Evolutionary conservation across 2,888 invertebrate species (phyloP), one percentile per base, ranked within the genome.

Genomic region (Fragum whitleyi): DNA sequence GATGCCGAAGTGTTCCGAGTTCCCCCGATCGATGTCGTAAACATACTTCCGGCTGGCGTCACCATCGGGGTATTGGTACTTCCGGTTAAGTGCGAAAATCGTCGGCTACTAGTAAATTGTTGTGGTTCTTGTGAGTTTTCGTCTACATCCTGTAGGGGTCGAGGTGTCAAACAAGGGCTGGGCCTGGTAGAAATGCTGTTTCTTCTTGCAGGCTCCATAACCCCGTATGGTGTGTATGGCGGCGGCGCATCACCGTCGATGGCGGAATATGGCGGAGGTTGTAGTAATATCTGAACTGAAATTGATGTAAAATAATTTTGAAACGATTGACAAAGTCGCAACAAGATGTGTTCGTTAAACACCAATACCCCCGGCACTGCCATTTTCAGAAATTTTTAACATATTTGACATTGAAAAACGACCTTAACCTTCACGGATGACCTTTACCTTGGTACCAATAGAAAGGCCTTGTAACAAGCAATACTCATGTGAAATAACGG

Each of bases 1-100:
- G 74, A 74, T 1, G 74, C 74, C 51, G 74, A 74, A 36, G 65
- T 47, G 65, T 74, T 53, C 32, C 74, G 74, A 65, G 74, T 74
- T 19, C 67, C 67, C 21, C 53, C 74, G 55, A 74, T 65, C 32
- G 74, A 74, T 23, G 74, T 74, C 39, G 74, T 74, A 74, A 74
- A 74, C 74, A 74, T 74, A 65, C 74, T 74, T 65, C 55, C 74
- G 65, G 74, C 47, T 1, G 74, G 74, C 1, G 72, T 71, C 39
- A 28, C n/a, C 59, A 71, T 71, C 1, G 71, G 71, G 1, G 74
- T 74, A 26, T 67, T 67, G 21, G 74, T 65, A 65, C 53, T 67
- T 55, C 74, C 67, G 36, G 74, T 74, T n/a, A 21, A 5, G 21
- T 28, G 28, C 6, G 65, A 47, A 9, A 72, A 47, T 36, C 29